These are phyloP conservation scores for Rhinolophus ferrumequinum DNA, from an alignment of 2,113 vertebrate genomes.

Conservation along the genomic window DNA sequence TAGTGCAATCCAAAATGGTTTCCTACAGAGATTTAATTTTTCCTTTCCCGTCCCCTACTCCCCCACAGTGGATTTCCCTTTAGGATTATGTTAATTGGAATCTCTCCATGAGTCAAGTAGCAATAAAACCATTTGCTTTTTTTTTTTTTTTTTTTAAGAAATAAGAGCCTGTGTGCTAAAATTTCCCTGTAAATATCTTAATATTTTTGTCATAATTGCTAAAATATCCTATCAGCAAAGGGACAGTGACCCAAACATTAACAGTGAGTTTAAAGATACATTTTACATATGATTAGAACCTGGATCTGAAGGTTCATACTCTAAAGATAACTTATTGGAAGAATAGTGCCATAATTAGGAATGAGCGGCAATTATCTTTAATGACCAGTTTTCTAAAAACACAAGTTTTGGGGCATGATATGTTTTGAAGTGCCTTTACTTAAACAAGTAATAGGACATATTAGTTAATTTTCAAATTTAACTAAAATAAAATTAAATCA, in stretches of 20 bases:
- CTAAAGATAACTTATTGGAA: neutral
- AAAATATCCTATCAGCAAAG: neutral
- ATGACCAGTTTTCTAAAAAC: slow-evolving; percentile 18
- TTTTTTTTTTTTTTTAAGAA: neutral
- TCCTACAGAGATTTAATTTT: neutral
- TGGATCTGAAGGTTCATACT: neutral
- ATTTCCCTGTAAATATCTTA: slow-evolving; percentile 36
- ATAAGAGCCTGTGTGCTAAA: neutral
- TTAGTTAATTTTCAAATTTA: slow-evolving; percentile 19
- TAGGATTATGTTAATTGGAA: neutral
- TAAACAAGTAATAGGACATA: neutral
- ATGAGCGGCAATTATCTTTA: neutral
- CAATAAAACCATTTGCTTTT: neutral
- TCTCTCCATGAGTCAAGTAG: neutral
- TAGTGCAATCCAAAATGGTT: neutral
- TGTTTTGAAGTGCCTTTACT: neutral
- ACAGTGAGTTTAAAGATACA: neutral
- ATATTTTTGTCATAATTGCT: slow-evolving; percentile 37
- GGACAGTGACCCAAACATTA: neutral
- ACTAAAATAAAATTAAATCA: slow-evolving; percentile 1
- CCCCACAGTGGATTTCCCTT: neutral
- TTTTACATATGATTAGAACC: neutral
- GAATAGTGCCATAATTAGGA: neutral
- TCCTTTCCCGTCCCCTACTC: accelerated
- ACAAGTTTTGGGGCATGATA: neutral